Conservation (phyloP, 2,797 vertebrate genomes). For the Intellagama lesueurii region DNA sequence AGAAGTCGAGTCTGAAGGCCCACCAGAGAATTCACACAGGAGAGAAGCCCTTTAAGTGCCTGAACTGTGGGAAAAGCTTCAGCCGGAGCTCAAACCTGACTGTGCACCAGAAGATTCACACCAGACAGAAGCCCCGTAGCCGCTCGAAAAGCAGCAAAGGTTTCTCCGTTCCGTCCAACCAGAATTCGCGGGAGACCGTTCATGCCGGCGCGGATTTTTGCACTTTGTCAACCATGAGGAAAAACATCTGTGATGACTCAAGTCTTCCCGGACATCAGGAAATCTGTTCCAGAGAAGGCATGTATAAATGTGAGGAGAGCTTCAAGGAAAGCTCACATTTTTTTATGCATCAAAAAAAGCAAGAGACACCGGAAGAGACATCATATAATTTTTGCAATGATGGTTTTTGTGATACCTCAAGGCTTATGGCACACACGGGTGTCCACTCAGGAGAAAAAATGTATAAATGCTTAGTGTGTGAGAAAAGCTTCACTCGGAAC, state of each 20-base stretch:
- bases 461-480: slow-evolving; percentile 45
- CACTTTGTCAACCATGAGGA: neutral
- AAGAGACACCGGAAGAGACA: slow-evolving; percentile 14
- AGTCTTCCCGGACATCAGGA: slow-evolving; percentile 41
- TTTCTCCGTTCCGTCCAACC: neutral
- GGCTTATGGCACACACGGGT: slow-evolving; percentile 29
- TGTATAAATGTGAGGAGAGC: slow-evolving; percentile 52
- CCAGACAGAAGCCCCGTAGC: neutral
- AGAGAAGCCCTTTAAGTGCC: slow-evolving; percentile 11
- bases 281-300: slow-evolving; percentile 44
- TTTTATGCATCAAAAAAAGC: slow-evolving; percentile 30
- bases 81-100: neutral
- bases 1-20: neutral
- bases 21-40: slow-evolving; percentile 21
- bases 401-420: slow-evolving; percentile 34
- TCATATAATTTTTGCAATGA: slow-evolving; percentile 42
- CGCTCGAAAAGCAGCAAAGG: neutral
- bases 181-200: neutral
- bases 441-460: slow-evolving; percentile 40
- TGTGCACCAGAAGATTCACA: slow-evolving; percentile 12
- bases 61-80: slow-evolving; percentile 8
- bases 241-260: slow-evolving; percentile 17
- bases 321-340: slow-evolving; percentile 59
- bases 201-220: neutral
- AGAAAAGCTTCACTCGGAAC: slow-evolving; percentile 57